Percentiles rank a stretch among this genome's conserved stretches.
Evolutionary conservation across 2,888 invertebrate genomes (phyloP).

Genomic region (Aleiodes alternator): DNA sequence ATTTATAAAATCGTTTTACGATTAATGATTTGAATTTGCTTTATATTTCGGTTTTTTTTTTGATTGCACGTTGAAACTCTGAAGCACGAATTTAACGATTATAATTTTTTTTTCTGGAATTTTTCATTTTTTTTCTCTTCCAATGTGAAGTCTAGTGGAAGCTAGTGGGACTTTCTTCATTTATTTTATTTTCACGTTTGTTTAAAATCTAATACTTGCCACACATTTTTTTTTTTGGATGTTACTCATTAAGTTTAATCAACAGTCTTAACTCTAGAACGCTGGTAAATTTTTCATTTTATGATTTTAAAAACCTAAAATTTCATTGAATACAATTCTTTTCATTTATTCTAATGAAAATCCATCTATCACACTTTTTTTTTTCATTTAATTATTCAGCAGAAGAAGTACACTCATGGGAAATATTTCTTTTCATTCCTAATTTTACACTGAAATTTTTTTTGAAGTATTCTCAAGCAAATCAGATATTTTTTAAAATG

Average conservation of each 20-base stretch:
- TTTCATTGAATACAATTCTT: slow-evolving; percentile 8
- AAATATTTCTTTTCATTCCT: background rate
- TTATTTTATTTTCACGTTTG: slow-evolving; percentile 4
- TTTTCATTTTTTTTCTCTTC: slow-evolving; percentile 2
- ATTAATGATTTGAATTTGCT: slow-evolving; percentile 14
- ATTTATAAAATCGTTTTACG: slow-evolving; percentile 28
- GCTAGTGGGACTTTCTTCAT: slow-evolving; percentile 25
- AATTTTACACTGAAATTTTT: slow-evolving; percentile 10
- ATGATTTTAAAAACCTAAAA: slow-evolving; percentile 22
- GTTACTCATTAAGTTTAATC: slow-evolving; percentile 29
- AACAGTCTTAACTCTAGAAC: slow-evolving; percentile 37
- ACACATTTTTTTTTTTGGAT: slow-evolving; percentile 37
- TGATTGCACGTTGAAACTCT: slow-evolving; percentile 39
- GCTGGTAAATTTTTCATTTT: slow-evolving; percentile 34
- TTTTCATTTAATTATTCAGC: slow-evolving; percentile 10
- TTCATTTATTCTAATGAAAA: slow-evolving; percentile 20
- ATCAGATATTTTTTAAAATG: slow-evolving; percentile 11
- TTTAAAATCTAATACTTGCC: slow-evolving; percentile 27
- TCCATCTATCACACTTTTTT: slow-evolving; percentile 34
- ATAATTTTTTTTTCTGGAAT: slow-evolving; percentile 8
- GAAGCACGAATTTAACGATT: slow-evolving; percentile 38
- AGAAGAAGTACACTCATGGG: slow-evolving; percentile 19
- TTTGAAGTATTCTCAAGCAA: slow-evolving; percentile 5
- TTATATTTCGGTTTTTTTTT: slow-evolving; percentile 31
- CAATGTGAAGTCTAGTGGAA: slow-evolving; percentile 38